Evolutionary conservation across 2,113 vertebrate species (phyloP), one percentile per base, ranked within the genome.

Genomic region (Ondatra zibethicus): DNA sequence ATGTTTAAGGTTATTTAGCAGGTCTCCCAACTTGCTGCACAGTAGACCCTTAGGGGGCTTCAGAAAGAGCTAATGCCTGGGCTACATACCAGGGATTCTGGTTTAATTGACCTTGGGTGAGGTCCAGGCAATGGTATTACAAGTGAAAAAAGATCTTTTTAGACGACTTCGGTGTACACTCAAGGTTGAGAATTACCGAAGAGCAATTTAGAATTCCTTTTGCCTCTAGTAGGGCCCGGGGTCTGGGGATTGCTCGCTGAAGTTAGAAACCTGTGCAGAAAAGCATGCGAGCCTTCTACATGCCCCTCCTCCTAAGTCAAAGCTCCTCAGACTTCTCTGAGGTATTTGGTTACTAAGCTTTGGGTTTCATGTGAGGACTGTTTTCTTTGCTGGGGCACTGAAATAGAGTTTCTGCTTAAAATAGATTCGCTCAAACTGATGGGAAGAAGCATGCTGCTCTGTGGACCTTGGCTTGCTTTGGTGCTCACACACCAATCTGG

Each of bases 151-250:
- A 78, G 58, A 70, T 29, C 87, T 91, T 95, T 29, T 33, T 39
- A 61, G 90, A 45, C 2, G 1, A 78, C 66, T 87, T 96, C 58
- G 88, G 55, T 90, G 63, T 73, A 58, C 29, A 21, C 12, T 84
- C 16, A 31, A 84, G 36, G 68, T 73, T 93, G 66, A 96, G 73
- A 86, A 93, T 86, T 92, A 75, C 63, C 12, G 36, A 93, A 84
- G 52, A 95, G 29, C 91, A 73, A 50, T 52, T 65, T 92, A 93
- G 84, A 76, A 75, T 94, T 92, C 36, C 61, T 87, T 89, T 45
- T 47, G 3, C 42, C 68, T 89, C 39, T 50, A 50, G 36, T 3
- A 47, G 31, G 29, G 29, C 50, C 82, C 10, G 1, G 27, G 31
- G 76, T 39, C 50, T 72, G 16, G 65, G 68, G n/a, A 65, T 86